Percentiles rank a stretch among this genome's conserved stretches.
Evolutionary conservation across 2,888 invertebrate species (phyloP).

Genomic region (Neoaliturus tenellus): DNA sequence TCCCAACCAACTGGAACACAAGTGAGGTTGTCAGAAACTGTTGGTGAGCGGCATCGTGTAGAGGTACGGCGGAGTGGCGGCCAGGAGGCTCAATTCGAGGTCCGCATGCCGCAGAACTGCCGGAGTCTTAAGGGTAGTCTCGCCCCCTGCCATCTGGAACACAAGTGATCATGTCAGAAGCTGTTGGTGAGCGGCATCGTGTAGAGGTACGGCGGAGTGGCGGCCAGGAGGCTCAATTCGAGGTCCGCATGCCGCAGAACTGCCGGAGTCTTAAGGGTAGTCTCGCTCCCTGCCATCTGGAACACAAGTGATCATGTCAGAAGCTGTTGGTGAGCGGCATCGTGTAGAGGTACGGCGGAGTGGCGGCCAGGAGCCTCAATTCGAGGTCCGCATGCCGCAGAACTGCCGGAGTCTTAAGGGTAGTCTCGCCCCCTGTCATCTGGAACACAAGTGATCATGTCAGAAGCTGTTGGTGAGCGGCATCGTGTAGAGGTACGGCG

Average conservation of each 20-base stretch:
- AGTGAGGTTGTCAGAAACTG: too few relatives aligned
- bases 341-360: slow-evolving; percentile 91
- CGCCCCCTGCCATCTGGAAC: slow-evolving; percentile 61
- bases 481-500: slow-evolving; percentile 90
- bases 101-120: slow-evolving; percentile 83
- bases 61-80: slow-evolving; percentile 91
- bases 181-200: too few relatives aligned
- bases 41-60: slow-evolving; percentile 88
- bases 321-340: slow-evolving; percentile 87
- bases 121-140: slow-evolving; percentile 42
- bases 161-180: too few relatives aligned
- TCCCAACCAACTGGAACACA: too few relatives aligned
- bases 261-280: too few relatives aligned
- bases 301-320: too few relatives aligned
- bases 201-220: too few relatives aligned
- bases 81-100: slow-evolving; percentile 86
- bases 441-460: too few relatives aligned
- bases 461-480: slow-evolving; percentile 87
- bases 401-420: slow-evolving; percentile 70
- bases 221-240: too few relatives aligned
- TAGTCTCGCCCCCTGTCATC: slow-evolving; percentile 60
- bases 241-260: too few relatives aligned
- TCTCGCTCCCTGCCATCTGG: too few relatives aligned
- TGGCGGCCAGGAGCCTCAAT: slow-evolving; percentile 88
- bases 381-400: slow-evolving; percentile 85